These are phyloP conservation scores for Corynorhinus townsendii DNA, from an alignment of 2,113 vertebrate species.

Conservation along the genomic window DNA sequence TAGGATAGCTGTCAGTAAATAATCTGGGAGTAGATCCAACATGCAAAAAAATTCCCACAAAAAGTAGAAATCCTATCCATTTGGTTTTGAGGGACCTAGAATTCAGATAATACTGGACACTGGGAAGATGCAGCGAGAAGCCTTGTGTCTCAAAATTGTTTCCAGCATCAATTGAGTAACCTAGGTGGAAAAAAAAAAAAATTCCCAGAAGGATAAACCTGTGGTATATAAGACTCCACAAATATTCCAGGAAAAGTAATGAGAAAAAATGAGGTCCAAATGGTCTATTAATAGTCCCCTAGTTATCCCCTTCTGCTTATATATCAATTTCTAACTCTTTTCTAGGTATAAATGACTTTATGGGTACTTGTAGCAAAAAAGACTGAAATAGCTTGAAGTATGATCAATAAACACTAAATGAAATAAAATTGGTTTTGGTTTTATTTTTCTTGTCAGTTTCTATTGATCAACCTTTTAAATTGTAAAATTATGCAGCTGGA, in stretches of 20 bases:
- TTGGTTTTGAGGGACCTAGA: not conserved
- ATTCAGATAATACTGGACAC: not conserved
- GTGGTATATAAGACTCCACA: not conserved
- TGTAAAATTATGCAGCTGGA: constrained; percentile 50
- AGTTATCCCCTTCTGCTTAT: not conserved
- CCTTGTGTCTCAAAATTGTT: not conserved
- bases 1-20: not conserved
- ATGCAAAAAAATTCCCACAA: not conserved
- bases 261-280: not conserved
- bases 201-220: not conserved
- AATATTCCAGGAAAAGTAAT: not conserved
- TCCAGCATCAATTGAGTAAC: not conserved
- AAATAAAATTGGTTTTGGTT: constrained; percentile 54
- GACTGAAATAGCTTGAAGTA: not conserved
- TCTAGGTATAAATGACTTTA: not conserved
- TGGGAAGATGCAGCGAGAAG: not conserved
- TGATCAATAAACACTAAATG: constrained; percentile 50
- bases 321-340: not conserved
- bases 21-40: not conserved
- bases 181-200: not conserved
- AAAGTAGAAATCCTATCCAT: not conserved
- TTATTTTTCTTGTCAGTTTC: constrained; percentile 54
- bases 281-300: constrained; percentile 10
- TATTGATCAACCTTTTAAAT: constrained; percentile 66
- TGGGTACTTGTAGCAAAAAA: not conserved